Evolutionary conservation across 2,888 invertebrate species (phyloP), one percentile per base, ranked within the genome.

Genomic region (Aphrophora alni): DNA sequence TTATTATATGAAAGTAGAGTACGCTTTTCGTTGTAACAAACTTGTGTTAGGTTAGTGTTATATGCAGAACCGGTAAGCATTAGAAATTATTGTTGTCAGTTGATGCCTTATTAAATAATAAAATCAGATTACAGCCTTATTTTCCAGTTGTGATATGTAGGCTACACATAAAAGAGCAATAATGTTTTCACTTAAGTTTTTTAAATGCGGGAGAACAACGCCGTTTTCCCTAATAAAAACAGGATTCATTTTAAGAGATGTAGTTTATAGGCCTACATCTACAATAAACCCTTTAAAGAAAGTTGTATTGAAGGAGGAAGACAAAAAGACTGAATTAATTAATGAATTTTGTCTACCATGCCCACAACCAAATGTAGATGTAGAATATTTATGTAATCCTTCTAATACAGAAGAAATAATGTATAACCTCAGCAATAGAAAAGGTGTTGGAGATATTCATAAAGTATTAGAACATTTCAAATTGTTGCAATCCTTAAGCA

Each of bases 401-500:
- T 87, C 87, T 44, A 93, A 94, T 88, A 85, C 88, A n/a, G 84
- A 88, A n/a, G 89, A 90, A 86, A 93, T 95, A 82, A 87, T 89
- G 83, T 87, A 90, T 38, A 95, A 95, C 87, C 93, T 95, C 76
- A 85, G 86, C 33, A 88, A 88, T 76, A 90, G 95, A 82, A 95
- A 95, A 89, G 92, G 93, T 38, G 87, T 92, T 28, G 94, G 93
- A 69, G 89, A 95, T 87, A 92, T 95, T 80, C 87, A 91, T 75
- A 87, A 89, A 85, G 91, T 94, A 27, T 86, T 91, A 51, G 87
- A 92, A 84, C 85, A 91, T 28, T 88, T 89, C 74, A 84, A 86
- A 59, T 14, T 8, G 17, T 27, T 74, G 8, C 12, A 28, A 75
- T 10, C 59, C 14, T 59, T 75, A 3, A 38, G 21, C 12, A 70